These are phyloP conservation scores for Drosophila pachea DNA, from an alignment of 1,140 invertebrate genomes.

Conservation along the genomic window DNA sequence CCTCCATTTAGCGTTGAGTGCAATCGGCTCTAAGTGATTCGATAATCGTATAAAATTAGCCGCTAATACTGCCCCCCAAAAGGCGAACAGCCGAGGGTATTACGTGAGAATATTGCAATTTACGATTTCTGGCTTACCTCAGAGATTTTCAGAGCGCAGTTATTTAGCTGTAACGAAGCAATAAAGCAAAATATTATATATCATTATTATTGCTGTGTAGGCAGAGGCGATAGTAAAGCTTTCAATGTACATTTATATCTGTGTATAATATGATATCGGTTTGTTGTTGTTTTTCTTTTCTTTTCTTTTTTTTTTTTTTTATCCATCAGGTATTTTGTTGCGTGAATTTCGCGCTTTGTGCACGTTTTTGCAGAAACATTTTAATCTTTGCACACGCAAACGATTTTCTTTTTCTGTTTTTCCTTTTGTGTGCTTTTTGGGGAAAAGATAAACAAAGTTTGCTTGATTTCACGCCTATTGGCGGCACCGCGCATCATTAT, in stretches of 20 bases:
- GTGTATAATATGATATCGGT: background rate
- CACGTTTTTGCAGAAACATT: constrained; percentile 31
- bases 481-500: constrained; percentile 56
- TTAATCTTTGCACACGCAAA: constrained; percentile 61
- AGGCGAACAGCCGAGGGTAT: constrained; percentile 3
- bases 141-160: constrained; percentile 14
- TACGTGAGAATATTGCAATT: constrained; percentile 25
- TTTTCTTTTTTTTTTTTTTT: constrained; percentile 15
- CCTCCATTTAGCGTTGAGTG: too few relatives aligned
- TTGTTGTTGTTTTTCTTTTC: background rate
- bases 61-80: constrained; percentile 7
- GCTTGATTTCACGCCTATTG: constrained; percentile 49
- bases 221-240: constrained; percentile 13
- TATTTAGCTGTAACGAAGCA: constrained; percentile 28
- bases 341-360: constrained; percentile 13
- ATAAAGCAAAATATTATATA: constrained; percentile 30
- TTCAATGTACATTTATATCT: constrained; percentile 4
- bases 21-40: background rate
- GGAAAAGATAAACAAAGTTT: constrained; percentile 32
- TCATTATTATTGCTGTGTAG: constrained; percentile 33
- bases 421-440: background rate
- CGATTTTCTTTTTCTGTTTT: constrained; percentile 17
- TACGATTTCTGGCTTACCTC: constrained; percentile 15
- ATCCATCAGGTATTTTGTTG: constrained; percentile 2
- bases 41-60: constrained; percentile 12